phyloP scores from a whole-genome alignment of 2,113 vertebrate genomes.

The Jaculus jaculus region DNA sequence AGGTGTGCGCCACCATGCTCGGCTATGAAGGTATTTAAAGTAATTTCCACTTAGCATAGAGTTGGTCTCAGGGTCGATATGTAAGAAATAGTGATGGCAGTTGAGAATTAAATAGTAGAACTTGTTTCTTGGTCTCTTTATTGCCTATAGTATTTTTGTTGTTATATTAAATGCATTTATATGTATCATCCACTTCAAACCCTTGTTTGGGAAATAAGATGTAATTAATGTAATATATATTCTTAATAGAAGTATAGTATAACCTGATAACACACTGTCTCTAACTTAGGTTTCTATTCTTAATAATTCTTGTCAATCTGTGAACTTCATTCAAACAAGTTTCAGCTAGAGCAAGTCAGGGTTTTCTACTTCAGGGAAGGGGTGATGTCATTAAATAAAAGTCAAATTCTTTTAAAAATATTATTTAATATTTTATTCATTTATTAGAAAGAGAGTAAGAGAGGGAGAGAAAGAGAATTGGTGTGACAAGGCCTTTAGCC shows the following conservation, averaged over 20 bases:
- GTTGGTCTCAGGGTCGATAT: neutral
- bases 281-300: neutral
- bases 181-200: slow-evolving; percentile 1
- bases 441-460: too few species aligned
- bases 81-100: neutral
- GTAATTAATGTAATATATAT: neutral
- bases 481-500: too few species aligned
- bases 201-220: neutral
- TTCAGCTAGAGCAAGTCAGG: neutral
- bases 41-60: neutral
- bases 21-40: too few species aligned
- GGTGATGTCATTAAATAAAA: slow-evolving; percentile 42
- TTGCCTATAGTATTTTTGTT: neutral
- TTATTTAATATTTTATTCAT: too few species aligned
- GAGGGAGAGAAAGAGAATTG: too few species aligned
- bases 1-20: too few species aligned
- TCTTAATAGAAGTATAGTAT: neutral
- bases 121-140: neutral
- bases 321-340: neutral
- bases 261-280: neutral
- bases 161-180: neutral
- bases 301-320: neutral
- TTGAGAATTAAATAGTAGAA: neutral
- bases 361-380: slow-evolving; percentile 32
- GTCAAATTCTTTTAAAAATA: slow-evolving; percentile 10